Evolutionary conservation across 2,113 vertebrate genomes (phyloP).

Genomic region (Alaudala cheleensis): DNA sequence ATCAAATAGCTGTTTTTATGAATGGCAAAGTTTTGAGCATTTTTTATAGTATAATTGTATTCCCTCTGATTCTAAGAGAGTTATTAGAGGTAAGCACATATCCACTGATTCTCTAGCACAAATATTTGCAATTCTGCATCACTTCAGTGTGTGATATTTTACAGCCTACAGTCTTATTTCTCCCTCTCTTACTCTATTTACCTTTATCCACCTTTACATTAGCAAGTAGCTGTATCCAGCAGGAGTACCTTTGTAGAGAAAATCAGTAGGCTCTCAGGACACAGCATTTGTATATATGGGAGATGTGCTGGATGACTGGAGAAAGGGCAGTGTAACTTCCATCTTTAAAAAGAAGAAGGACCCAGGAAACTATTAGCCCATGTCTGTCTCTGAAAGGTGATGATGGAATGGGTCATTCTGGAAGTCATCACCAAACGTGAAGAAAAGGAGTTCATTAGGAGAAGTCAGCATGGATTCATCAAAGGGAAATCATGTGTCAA

Average conservation of each 20-base stretch:
- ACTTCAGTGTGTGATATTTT: background rate
- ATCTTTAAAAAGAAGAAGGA: background rate
- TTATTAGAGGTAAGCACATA: background rate
- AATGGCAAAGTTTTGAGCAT: background rate
- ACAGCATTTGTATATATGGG: background rate
- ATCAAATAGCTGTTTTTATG: accelerated
- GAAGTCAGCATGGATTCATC: background rate
- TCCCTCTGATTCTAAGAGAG: background rate
- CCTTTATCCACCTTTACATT: background rate
- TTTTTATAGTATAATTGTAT: background rate
- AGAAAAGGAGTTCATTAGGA: background rate
- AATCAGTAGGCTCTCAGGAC: background rate
- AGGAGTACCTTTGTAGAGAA: background rate
- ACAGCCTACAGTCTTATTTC: background rate
- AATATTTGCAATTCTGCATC: background rate
- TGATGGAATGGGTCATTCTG: background rate
- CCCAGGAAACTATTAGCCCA: background rate
- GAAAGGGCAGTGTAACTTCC: background rate
- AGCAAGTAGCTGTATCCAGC: background rate
- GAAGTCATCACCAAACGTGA: background rate
- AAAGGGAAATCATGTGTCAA: background rate
- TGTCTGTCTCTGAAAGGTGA: background rate
- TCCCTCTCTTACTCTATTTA: background rate
- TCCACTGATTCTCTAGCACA: background rate
- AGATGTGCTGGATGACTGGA: background rate